Base-by-base conservation (phyloP, 2,113 vertebrate genomes). In the Hippocampus mohnikei region DNA sequence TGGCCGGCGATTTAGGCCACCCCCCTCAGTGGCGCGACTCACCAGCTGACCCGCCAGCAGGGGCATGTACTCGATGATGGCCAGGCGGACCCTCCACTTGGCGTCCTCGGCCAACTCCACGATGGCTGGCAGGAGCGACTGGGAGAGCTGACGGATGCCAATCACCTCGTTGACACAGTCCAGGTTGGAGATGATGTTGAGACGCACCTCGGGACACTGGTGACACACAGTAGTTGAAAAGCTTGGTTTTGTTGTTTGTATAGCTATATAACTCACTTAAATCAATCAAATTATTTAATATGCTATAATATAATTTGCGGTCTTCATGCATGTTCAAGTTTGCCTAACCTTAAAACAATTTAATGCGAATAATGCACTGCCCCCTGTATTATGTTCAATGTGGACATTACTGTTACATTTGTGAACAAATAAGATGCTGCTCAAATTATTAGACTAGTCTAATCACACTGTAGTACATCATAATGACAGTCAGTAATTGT, bases 141-240 rank as follows among this genome's bases (percentile, higher is more conserved):
- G 94, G 52, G 94, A 96, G 60, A 96, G 94, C 87, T 96, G 95
- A 23, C 92, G 91, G 72, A 95, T 95, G 60, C 95, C 95, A 59
- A 96, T 95, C 81, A 95, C 95, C 85, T 96, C 95, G 48, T 95
- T 96, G 60, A 96, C 94, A 81, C 94, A 95, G 83, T 95, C 94
- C 74, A 96, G 89, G 87, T 95, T 95, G 69, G 95, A 96, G 89
- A 96, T 96, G 75, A 96, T 95, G 88, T 95, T 96, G 78, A 96
- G 89, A 74, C 94, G 93, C 68, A 96, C 95, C 88, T 95, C 94
- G 0, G 94, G 95, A 87, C 95, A 96, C 95, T 96, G 64, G 0
- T 59, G 55, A 69, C 61, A 58, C 63, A 48, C 21, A 44, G 59
- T 15, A 0, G 20, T 48, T 0, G 53, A 13, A 18, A 66, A 7